phyloP scores from a whole-genome alignment of 1,140 invertebrate species.

The Alviniconcha marisindica region DNA sequence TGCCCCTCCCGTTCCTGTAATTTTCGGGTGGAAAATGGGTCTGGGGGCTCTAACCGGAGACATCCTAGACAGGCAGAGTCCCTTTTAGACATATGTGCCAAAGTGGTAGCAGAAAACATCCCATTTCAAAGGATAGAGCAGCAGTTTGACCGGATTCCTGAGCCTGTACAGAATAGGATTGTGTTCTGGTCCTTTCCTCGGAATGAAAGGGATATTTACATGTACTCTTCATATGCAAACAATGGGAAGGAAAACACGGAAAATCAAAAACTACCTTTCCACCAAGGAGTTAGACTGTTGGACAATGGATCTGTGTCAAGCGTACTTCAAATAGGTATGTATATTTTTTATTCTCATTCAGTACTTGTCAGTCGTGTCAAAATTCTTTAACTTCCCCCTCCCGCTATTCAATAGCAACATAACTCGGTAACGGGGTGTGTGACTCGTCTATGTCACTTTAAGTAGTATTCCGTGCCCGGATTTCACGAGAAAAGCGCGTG shows the following conservation, averaged over 20 bases:
- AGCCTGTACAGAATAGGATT: conserved; percentile 90
- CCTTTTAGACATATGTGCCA: conserved; percentile 88
- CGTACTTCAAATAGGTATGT: conserved; percentile 93
- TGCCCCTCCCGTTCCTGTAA: conserved; percentile 70
- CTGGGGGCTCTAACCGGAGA: conserved; percentile 65
- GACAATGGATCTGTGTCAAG: conserved; percentile 87
- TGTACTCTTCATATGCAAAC: conserved; percentile 89
- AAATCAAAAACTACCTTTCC: conserved; percentile 88
- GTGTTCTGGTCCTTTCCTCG: conserved; percentile 93
- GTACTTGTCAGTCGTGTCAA: background rate
- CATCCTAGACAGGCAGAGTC: conserved; percentile 76
- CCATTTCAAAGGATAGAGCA: conserved; percentile 92
- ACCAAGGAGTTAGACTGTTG: conserved; percentile 88
- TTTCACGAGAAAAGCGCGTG: background rate
- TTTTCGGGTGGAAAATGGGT: conserved; percentile 55
- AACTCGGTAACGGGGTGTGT: conserved; percentile 37
- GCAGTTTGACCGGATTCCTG: conserved; percentile 89
- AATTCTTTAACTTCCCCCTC: conserved; percentile 6
- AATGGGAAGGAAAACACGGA: conserved; percentile 77
- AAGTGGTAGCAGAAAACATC: conserved; percentile 88
- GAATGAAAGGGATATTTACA: conserved; percentile 90
- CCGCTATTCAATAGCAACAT: conserved; percentile 37
- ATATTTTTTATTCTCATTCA: background rate
- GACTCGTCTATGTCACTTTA: conserved; percentile 32
- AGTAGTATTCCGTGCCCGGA: background rate